Evolutionary conservation across 2,888 invertebrate genomes (phyloP).

Genomic region (Gymnocheta viridis): DNA sequence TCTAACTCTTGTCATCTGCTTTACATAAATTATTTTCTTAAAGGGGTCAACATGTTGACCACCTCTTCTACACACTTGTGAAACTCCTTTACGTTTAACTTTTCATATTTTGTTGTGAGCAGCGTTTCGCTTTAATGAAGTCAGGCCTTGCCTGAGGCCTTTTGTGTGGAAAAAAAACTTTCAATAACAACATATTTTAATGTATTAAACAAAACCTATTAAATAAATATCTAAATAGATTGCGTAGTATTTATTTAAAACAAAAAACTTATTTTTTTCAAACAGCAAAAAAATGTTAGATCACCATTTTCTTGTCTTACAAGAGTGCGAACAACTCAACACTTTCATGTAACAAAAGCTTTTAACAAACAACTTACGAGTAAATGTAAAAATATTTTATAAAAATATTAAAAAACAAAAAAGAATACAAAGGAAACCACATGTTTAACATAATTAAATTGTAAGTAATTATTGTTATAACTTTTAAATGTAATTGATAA

Average conservation of each 20-base stretch:
- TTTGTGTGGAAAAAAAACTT: neutral
- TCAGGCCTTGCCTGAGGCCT: neutral
- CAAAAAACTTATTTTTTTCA: neutral
- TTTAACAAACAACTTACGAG: neutral
- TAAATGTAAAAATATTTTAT: neutral
- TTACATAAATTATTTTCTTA: neutral
- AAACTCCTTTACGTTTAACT: neutral
- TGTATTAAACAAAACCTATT: neutral
- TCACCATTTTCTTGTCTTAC: neutral
- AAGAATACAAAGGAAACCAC: constrained; percentile 10
- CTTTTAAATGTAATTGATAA: constrained; percentile 24
- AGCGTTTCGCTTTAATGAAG: neutral
- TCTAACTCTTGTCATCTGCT: neutral
- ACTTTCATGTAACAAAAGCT: neutral
- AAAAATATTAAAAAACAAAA: constrained; percentile 2
- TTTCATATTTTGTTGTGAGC: neutral
- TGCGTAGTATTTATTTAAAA: neutral
- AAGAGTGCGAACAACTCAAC: neutral
- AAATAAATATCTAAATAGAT: constrained; percentile 16
- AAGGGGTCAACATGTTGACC: neutral
- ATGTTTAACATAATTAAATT: constrained; percentile 28
- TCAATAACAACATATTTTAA: neutral
- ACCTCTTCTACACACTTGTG: neutral
- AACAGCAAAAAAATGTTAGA: neutral
- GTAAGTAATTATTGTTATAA: constrained; percentile 1